These are phyloP conservation scores for Urechis unicinctus DNA, from an alignment of 2,888 invertebrate species.

Conservation along the genomic window DNA sequence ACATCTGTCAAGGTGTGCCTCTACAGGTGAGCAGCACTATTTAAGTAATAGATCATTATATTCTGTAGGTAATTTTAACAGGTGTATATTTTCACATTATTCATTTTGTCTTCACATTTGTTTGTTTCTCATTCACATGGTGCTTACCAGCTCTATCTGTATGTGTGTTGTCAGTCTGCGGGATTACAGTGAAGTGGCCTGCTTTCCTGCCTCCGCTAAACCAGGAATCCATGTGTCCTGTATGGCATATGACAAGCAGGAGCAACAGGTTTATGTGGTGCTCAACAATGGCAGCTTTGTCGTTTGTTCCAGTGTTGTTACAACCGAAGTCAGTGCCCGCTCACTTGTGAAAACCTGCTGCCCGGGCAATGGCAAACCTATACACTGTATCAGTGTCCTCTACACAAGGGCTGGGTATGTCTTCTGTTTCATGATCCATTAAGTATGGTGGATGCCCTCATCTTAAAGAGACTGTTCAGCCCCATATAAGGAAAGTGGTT, in stretches of 20 bases:
- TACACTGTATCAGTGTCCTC: constrained; percentile 15
- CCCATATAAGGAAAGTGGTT: too few relatives aligned
- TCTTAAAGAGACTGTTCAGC: too few relatives aligned
- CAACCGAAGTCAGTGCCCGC: constrained; percentile 3
- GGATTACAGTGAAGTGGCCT: constrained; percentile 13
- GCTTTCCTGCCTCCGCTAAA: constrained; percentile 15
- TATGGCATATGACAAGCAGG: constrained; percentile 13
- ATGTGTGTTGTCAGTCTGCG: constrained; percentile 1
- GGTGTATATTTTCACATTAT: not conserved
- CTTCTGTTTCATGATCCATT: not conserved
- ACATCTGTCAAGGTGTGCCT: constrained; percentile 76
- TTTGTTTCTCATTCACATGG: too few relatives aligned
- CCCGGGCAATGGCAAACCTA: constrained; percentile 20
- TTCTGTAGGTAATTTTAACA: not conserved
- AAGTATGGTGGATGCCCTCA: not conserved
- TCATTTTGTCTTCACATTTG: too few relatives aligned
- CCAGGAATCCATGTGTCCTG: constrained; percentile 10
- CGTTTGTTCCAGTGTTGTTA: constrained; percentile 14
- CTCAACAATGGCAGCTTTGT: constrained; percentile 18
- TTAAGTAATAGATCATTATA: not conserved
- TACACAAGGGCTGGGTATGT: constrained; percentile 4
- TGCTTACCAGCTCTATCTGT: too few relatives aligned
- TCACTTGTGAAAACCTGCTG: constrained; percentile 16
- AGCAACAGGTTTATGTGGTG: constrained; percentile 17
- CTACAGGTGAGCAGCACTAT: constrained; percentile 57